Percentiles rank a stretch among this genome's conserved stretches.
Evolutionary conservation across 2,888 invertebrate species (phyloP).

Genomic region (Eristalis tenax): DNA sequence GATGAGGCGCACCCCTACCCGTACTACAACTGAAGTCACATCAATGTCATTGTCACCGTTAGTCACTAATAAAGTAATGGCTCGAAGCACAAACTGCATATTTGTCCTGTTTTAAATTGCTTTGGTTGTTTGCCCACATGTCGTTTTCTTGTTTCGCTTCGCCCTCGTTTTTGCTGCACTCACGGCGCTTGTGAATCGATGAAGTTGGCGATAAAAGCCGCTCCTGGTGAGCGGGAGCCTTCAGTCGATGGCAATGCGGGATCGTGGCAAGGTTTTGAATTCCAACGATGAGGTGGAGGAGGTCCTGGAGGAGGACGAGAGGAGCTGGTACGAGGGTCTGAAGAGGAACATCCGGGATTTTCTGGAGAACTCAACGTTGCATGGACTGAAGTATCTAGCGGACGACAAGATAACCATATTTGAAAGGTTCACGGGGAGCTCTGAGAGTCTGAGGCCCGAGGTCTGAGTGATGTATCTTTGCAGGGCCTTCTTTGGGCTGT

Average conservation of each 20-base stretch:
- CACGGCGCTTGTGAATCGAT: slow-evolving; percentile 25
- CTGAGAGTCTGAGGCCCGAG: neutral
- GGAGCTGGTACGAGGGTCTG: slow-evolving; percentile 36
- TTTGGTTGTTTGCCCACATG: slow-evolving; percentile 58
- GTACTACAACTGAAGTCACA: slow-evolving; percentile 25
- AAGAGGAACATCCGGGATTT: slow-evolving; percentile 83
- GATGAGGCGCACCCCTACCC: slow-evolving; percentile 7
- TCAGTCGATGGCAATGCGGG: slow-evolving; percentile 34
- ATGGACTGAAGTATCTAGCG: slow-evolving; percentile 89
- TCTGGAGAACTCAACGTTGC: slow-evolving; percentile 86
- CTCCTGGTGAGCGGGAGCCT: neutral
- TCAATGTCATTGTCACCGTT: slow-evolving; percentile 24
- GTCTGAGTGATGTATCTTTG: slow-evolving; percentile 2
- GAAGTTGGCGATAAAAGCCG: slow-evolving; percentile 35
- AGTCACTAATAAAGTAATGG: slow-evolving; percentile 60
- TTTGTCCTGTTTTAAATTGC: slow-evolving; percentile 49
- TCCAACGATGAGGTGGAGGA: neutral
- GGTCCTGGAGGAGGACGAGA: slow-evolving; percentile 1
- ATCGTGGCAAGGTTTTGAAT: neutral
- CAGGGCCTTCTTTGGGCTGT: slow-evolving; percentile 88
- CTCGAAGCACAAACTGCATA: slow-evolving; percentile 45
- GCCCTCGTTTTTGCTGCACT: slow-evolving; percentile 13
- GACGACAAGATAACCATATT: slow-evolving; percentile 78
- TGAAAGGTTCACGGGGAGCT: slow-evolving; percentile 76
- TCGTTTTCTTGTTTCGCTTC: neutral